Evolutionary conservation across 2,797 vertebrate species (phyloP).

Genomic region (Linurgus olivaceus): DNA sequence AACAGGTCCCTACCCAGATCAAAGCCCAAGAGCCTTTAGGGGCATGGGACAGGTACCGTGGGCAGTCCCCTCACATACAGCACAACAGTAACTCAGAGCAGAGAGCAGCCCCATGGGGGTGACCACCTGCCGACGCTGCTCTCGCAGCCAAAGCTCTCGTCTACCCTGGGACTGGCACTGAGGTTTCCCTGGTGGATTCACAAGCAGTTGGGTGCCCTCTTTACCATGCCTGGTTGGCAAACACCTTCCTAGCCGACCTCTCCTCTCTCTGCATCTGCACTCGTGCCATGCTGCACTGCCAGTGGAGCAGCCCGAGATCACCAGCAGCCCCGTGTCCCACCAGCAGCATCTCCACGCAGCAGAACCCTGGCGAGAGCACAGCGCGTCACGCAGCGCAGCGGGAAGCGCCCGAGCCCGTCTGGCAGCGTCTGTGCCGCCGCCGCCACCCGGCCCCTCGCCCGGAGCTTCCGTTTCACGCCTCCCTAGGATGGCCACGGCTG

Average conservation of each 20-base stretch:
- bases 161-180: background rate
- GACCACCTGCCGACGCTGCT: background rate
- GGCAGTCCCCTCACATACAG: background rate
- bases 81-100: accelerated
- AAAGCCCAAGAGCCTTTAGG: background rate
- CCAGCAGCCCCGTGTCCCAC: background rate
- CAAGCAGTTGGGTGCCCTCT: background rate
- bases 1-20: background rate
- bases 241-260: background rate
- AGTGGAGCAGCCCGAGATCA: background rate
- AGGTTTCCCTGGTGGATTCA: background rate
- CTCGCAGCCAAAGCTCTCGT: background rate
- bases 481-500: background rate
- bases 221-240: background rate
- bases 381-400: accelerated
- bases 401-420: background rate
- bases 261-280: background rate
- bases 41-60: accelerated
- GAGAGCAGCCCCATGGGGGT: accelerated
- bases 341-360: accelerated
- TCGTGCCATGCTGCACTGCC: background rate
- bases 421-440: background rate
- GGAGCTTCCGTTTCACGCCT: background rate
- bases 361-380: background rate
- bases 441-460: background rate